phyloP scores from a whole-genome alignment of 2,113 vertebrate species.

The Actinemys pallida region DNA sequence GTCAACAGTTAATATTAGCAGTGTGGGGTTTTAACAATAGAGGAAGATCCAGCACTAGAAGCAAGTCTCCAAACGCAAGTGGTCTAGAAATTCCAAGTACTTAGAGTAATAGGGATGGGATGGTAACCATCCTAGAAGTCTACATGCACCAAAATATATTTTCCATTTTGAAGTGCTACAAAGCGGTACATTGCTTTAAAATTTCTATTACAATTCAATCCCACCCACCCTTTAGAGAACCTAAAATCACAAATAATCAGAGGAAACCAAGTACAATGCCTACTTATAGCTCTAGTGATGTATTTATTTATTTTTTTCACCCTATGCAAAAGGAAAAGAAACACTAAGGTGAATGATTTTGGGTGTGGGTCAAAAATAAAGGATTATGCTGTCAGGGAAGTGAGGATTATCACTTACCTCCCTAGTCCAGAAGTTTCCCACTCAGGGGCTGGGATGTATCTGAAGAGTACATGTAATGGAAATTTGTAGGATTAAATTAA shows the following conservation, averaged over 20 bases:
- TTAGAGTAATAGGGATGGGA: constrained; percentile 10
- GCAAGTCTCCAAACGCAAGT: constrained; percentile 37
- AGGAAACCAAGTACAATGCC: constrained; percentile 71
- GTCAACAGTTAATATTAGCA: background rate
- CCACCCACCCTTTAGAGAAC: constrained; percentile 54
- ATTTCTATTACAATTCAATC: background rate
- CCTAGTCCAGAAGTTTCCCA: constrained; percentile 72
- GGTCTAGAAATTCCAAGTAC: constrained; percentile 26
- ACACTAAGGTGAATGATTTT: constrained; percentile 75
- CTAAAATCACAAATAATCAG: constrained; percentile 57
- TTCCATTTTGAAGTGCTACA: constrained; percentile 56
- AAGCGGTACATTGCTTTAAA: background rate
- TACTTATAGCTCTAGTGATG: constrained; percentile 69
- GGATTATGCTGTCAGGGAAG: constrained; percentile 69
- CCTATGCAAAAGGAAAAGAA: constrained; percentile 71
- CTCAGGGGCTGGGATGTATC: constrained; percentile 72
- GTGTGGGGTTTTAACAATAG: constrained; percentile 21
- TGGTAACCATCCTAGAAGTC: constrained; percentile 47
- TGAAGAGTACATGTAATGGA: constrained; percentile 76
- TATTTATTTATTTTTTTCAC: constrained; percentile 70
- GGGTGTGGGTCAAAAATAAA: constrained; percentile 70
- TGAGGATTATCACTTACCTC: constrained; percentile 75
- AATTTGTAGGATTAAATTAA: constrained; percentile 74
- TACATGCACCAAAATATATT: constrained; percentile 36
- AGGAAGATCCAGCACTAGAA: background rate